phyloP scores from a whole-genome alignment of 1,140 invertebrate genomes.

The Pseudobourletiella spinata region DNA sequence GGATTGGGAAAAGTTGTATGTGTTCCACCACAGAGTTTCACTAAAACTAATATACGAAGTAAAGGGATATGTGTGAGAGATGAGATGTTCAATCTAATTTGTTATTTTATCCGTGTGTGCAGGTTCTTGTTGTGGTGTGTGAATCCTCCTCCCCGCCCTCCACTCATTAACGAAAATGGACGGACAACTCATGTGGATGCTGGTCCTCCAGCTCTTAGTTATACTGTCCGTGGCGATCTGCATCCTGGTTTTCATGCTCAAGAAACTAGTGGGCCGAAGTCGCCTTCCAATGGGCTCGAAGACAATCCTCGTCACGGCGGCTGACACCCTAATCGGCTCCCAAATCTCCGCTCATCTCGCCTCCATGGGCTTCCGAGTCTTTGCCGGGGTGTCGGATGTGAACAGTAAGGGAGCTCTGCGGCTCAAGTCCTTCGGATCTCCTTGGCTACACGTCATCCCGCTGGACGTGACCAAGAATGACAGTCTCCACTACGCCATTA shows the following conservation, averaged over 20 bases:
- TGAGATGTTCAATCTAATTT: too few relatives aligned
- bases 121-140: too few relatives aligned
- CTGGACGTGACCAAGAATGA: conserved; percentile 71
- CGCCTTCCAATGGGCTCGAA: conserved; percentile 31
- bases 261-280: conserved; percentile 25
- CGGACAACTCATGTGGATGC: conserved; percentile 32
- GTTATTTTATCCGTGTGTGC: too few relatives aligned
- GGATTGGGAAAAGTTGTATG: too few relatives aligned
- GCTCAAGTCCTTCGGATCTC: conserved; percentile 40
- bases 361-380: conserved; percentile 59
- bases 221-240: conserved; percentile 32
- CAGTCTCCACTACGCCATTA: conserved; percentile 62
- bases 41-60: too few relatives aligned
- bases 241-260: conserved; percentile 33
- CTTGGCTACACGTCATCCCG: conserved; percentile 48
- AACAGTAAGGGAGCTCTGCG: conserved; percentile 30
- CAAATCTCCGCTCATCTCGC: conserved; percentile 52
- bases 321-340: conserved; percentile 25
- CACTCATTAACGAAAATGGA: too few relatives aligned
- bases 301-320: conserved; percentile 30
- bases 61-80: too few relatives aligned
- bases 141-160: too few relatives aligned
- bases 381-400: conserved; percentile 55
- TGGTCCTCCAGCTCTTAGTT: conserved; percentile 30
- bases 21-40: too few relatives aligned